A percentile compares a stretch with the other conserved stretches of the same genome.
Evolutionary conservation across 1,140 invertebrate species (phyloP).

Genomic region (Fopius arisanus): DNA sequence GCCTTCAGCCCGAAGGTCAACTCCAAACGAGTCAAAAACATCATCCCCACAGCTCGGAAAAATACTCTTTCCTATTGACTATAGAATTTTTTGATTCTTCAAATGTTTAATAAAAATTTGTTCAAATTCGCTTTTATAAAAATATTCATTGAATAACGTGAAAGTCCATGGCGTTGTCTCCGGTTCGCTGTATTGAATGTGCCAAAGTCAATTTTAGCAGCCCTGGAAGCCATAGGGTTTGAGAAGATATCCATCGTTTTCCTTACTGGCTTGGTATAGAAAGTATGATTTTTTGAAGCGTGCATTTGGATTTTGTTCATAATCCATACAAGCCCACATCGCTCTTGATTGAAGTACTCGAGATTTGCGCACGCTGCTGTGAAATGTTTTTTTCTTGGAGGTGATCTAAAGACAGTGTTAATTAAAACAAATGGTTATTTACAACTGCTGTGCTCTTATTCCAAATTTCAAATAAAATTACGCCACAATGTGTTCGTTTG

Average conservation of each 20-base stretch:
- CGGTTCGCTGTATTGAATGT: background rate
- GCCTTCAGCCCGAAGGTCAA: too few species aligned
- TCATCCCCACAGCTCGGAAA: too few species aligned
- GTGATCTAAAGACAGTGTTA: slow-evolving; percentile 40
- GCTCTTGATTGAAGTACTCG: slow-evolving; percentile 40
- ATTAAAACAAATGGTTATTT: slow-evolving; percentile 15
- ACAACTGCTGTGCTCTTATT: background rate
- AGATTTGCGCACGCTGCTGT: slow-evolving; percentile 42
- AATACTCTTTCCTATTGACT: too few species aligned
- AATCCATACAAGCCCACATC: slow-evolving; percentile 43
- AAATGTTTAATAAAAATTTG: too few species aligned
- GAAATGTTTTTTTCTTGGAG: slow-evolving; percentile 40
- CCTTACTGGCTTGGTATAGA: slow-evolving; percentile 50
- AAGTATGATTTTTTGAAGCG: slow-evolving; percentile 55
- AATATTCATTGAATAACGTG: too few species aligned
- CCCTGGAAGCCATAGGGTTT: slow-evolving; percentile 33
- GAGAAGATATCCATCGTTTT: slow-evolving; percentile 45
- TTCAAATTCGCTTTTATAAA: too few species aligned
- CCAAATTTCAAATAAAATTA: too few species aligned
- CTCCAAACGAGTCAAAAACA: too few species aligned
- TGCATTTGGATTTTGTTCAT: slow-evolving; percentile 46
- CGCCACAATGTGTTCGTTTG: too few species aligned
- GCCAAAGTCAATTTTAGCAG: background rate
- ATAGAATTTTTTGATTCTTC: too few species aligned
- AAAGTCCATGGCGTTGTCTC: too few species aligned